Base-by-base conservation (phyloP, 2,888 invertebrate genomes). In the Tuta absoluta region DNA sequence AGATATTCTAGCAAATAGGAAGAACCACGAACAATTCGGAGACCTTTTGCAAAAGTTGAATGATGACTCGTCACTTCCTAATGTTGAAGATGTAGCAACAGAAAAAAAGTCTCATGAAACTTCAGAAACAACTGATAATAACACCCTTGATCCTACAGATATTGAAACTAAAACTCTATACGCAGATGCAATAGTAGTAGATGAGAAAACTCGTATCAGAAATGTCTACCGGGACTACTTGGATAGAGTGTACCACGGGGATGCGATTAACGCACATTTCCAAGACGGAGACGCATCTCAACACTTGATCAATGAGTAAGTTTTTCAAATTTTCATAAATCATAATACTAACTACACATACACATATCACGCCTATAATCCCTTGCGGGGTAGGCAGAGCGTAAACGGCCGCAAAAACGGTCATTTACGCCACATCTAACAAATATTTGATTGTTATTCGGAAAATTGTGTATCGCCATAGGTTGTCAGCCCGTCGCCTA, bases 151-250 rank as follows among this genome's bases (percentile, higher is more conserved):
- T 24, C 7, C 3, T 28, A 28, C 56, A 53, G 24, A 21, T 63
- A 72, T 24, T 17, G 69, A 69, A 24, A 82, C 89, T 14, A 85
- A 85, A 68, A 85, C 90, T 0, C 72, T 86, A 38, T 92, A 93
- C 65, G 94, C 94, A 0, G 92, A 92, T 63, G 94, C 92, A 0
- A 81, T 95, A 60, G 94, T 94, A 71, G 88, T 95, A 0, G 94
- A 94, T 78, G 75, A 82, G 12, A 87, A 87, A 17, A 93, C 87
- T 66, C 91, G 89, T 0, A 86, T 95, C 21, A 89, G 94, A 11
- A 82, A 85, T 0, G 75, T 93, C 56, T 95, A 93, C 74, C 84
- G 81, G 56, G 75, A 85, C 1, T 92, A 93, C 62, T 88, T 93
- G n/a, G 76, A 85, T 38, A 79, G 85, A 3, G 85, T 93, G 0